A percentile compares a stretch with the other conserved stretches of the same genome.
Evolutionary conservation across 2,888 invertebrate species (phyloP).

Genomic region (Zhengitettix transpicula): DNA sequence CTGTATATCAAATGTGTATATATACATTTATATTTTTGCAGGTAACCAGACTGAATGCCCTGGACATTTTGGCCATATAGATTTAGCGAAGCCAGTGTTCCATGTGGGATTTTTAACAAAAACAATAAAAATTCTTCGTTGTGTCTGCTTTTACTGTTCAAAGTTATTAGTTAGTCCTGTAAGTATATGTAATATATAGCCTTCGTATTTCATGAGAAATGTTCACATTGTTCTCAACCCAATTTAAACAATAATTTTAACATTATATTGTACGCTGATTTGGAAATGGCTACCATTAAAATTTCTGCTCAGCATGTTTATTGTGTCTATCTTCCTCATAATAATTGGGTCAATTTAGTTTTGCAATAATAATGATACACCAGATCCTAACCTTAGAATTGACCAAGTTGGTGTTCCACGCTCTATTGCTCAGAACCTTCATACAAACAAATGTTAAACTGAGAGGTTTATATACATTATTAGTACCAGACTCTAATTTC

Average conservation of each 20-base stretch:
- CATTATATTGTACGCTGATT: no score
- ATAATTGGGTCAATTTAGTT: no score
- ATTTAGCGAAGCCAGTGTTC: conserved; percentile 95
- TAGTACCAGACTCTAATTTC: no score
- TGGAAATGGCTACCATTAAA: no score
- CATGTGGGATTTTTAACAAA: conserved; percentile 97
- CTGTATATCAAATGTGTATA: background rate
- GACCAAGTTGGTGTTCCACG: conserved; percentile 96
- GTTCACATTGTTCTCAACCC: no score
- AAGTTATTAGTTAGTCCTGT: conserved; percentile 89
- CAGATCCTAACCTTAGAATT: conserved; percentile 85
- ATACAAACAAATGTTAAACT: no score
- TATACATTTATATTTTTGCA: conserved; percentile 7
- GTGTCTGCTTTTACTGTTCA: conserved; percentile 98
- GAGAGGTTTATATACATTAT: no score
- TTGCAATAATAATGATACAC: no score
- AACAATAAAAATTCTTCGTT: conserved; percentile 91
- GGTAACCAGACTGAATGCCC: conserved; percentile 97
- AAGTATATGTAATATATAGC: conserved; percentile 30
- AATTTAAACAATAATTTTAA: no score
- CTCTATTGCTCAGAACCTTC: conserved; percentile 98
- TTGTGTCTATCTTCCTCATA: background rate
- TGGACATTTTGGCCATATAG: conserved; percentile 98
- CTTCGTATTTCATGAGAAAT: no score
- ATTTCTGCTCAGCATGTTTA: no score